Evolutionary conservation across 1,140 invertebrate genomes (phyloP), one percentile per base, ranked within the genome.

Genomic region (Brachionus calyciflorus): DNA sequence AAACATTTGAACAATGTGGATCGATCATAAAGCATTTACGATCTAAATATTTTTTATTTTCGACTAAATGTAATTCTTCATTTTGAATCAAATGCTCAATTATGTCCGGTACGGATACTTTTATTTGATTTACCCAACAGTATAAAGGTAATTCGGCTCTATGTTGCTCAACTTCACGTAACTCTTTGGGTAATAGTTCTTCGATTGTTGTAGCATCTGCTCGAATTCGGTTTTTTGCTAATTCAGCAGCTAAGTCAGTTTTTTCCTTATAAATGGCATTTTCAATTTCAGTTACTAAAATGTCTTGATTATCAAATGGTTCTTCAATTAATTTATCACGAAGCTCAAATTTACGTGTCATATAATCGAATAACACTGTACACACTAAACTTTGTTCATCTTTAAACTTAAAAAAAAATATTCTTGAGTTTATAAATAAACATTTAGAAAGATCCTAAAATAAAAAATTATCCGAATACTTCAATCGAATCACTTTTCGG

Each of bases 111-210:
- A 57, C n/a, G 40, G 26, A 28, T 55, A 76, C 33, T 76, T 76
- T 76, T 6, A 76, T 41, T 57, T 55, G 37, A 60, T 76, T 76
- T 14, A 76, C 55, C 73, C 73, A 76, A 17, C 33, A 55, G 21
- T 76, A 76, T 14, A 76, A 17, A 26, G 73, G 73, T 19, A 76
- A 55, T 48, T 76, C 73, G 30, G 73, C 73, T 30, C 26, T 33
- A 41, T 76, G 73, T 30, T 76, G 73, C 10, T 76, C 49, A 7
- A 76, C 73, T 76, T 76, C 73, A 30, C 73, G 30, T 1, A 76
- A 26, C 17, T 76, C 49, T 41, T 76, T 24, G n/a, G 73, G 73
- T 17, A 76, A 48, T 9, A 76, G 9, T n/a, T 76, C 51, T 44
- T 76, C 73, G 0, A 76, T 26, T 19, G 73, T 55, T 19, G 46